Evolutionary conservation across 2,797 vertebrate genomes (phyloP).

Genomic region (Rhinella marina): DNA sequence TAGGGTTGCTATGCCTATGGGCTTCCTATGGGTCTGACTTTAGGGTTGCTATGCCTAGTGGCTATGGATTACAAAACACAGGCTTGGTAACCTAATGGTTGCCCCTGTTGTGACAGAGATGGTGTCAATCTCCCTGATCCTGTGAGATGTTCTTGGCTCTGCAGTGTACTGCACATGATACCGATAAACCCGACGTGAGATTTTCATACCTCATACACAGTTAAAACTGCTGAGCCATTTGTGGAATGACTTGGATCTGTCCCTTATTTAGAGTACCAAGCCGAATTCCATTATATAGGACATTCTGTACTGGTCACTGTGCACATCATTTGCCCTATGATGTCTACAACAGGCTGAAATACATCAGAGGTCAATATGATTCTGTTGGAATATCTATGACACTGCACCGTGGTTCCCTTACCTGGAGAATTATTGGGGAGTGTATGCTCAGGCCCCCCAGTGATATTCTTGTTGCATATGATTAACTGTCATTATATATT

Average conservation of each 20-base stretch:
- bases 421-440: too few relatives aligned
- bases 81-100: too few relatives aligned
- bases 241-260: not conserved
- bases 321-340: not conserved
- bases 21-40: too few relatives aligned
- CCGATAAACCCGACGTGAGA: not conserved
- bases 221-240: conserved; percentile 14
- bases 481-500: too few relatives aligned
- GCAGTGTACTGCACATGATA: not conserved
- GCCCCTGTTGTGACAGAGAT: not conserved
- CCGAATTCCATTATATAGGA: not conserved
- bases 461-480: too few relatives aligned
- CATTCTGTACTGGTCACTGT: conserved; percentile 8
- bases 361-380: not conserved
- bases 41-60: too few relatives aligned
- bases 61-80: too few relatives aligned
- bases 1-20: too few relatives aligned
- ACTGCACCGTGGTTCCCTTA: not conserved
- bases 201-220: not conserved
- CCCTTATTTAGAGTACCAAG: not conserved
- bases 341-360: not conserved
- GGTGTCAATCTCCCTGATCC: not conserved
- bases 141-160: conserved; percentile 34
- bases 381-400: not conserved
- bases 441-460: too few relatives aligned